phyloP scores from a whole-genome alignment of 2,797 vertebrate species.

The Choloepus didactylus region DNA sequence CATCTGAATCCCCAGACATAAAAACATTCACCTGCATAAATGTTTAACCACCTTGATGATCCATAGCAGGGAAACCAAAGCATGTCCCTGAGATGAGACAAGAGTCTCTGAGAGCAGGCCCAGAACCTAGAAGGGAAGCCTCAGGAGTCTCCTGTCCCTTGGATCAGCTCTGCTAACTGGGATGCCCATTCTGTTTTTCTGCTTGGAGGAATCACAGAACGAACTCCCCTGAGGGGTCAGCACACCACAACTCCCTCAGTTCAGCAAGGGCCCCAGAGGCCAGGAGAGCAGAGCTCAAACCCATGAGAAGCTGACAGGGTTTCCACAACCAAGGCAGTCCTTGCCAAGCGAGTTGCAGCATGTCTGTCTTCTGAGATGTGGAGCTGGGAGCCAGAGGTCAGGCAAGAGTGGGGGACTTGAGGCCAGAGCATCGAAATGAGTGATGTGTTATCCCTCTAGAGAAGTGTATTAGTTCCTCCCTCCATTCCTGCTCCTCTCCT shows the following conservation, averaged over 20 bases:
- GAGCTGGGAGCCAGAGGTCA: background rate
- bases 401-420: background rate
- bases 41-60: background rate
- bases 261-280: background rate
- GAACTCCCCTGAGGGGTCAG: background rate
- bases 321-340: background rate
- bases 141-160: background rate
- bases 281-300: background rate
- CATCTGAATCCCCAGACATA: background rate
- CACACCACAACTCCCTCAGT: background rate
- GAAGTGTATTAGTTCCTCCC: background rate
- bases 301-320: background rate
- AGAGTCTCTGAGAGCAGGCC: background rate
- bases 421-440: background rate
- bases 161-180: background rate
- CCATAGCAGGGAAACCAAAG: background rate
- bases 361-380: background rate
- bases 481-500: background rate
- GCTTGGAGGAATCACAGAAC: background rate
- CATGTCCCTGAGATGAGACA: background rate
- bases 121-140: background rate
- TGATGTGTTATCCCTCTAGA: accelerated
- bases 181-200: background rate
- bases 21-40: background rate
- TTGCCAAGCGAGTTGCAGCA: background rate